These are phyloP conservation scores for Cinara cedri DNA, from an alignment of 2,888 invertebrate genomes.

Conservation along the genomic window DNA sequence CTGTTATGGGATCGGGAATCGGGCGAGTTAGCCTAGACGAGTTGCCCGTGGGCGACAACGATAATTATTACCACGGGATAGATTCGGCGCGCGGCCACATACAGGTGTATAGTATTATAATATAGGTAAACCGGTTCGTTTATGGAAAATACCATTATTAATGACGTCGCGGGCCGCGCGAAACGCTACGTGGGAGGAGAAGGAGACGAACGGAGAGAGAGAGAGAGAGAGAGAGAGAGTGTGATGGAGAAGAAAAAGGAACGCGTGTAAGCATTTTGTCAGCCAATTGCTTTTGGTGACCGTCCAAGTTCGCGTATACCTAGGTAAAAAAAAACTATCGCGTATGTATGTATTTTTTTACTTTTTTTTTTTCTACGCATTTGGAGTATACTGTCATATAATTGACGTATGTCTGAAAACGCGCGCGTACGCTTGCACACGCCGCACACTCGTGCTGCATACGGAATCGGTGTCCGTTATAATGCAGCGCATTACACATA, in stretches of 20 bases:
- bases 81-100: neutral
- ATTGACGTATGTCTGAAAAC: constrained; percentile 50
- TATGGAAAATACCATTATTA: neutral
- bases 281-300: constrained; percentile 27
- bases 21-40: neutral
- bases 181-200: too few relatives aligned
- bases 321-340: too few relatives aligned
- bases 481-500: too few relatives aligned
- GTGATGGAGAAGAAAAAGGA: constrained; percentile 12
- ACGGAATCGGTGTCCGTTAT: constrained; percentile 44
- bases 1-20: neutral
- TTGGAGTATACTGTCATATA: constrained; percentile 46
- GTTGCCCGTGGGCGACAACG: too few relatives aligned
- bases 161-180: too few relatives aligned
- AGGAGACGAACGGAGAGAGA: too few relatives aligned
- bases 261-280: constrained; percentile 16
- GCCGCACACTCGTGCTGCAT: constrained; percentile 38
- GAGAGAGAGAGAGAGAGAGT: too few relatives aligned
- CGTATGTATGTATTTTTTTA: neutral
- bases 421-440: neutral
- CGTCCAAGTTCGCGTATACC: constrained; percentile 14
- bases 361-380: constrained; percentile 25
- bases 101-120: too few relatives aligned
- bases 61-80: neutral
- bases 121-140: constrained; percentile 27